Evolutionary conservation across 2,113 vertebrate species (phyloP).

Genomic region (Caracal caracal): DNA sequence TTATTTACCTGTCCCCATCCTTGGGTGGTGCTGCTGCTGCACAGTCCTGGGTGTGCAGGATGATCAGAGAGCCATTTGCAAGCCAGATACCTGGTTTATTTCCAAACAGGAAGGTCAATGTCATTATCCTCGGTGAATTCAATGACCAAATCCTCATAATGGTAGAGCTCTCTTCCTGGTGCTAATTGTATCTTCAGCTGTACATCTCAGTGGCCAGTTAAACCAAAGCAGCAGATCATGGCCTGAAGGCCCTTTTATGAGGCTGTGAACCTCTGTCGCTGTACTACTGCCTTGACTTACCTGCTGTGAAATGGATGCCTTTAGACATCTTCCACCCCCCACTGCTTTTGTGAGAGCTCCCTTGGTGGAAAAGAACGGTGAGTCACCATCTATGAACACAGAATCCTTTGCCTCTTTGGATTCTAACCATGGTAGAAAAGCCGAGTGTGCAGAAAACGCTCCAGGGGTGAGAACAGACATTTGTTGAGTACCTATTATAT

Average conservation of each 20-base stretch:
- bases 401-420: slow-evolving; percentile 8
- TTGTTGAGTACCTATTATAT: slow-evolving; percentile 65
- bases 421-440: slow-evolving; percentile 50
- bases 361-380: neutral
- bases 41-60: slow-evolving; percentile 67
- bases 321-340: neutral
- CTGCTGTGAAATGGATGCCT: neutral
- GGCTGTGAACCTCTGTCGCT: neutral
- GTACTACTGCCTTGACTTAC: neutral
- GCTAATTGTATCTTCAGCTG: slow-evolving; percentile 72
- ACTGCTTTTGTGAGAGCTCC: neutral
- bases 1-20: slow-evolving; percentile 69
- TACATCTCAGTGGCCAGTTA: slow-evolving; percentile 72
- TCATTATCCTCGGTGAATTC: slow-evolving; percentile 83
- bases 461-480: slow-evolving; percentile 56
- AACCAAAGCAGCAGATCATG: slow-evolving; percentile 57
- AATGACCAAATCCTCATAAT: slow-evolving; percentile 81
- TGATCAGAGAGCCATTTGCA: slow-evolving; percentile 77
- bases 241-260: neutral
- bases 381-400: neutral
- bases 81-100: slow-evolving; percentile 82
- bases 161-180: slow-evolving; percentile 70
- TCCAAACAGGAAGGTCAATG: slow-evolving; percentile 82
- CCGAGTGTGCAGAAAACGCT: slow-evolving; percentile 27
- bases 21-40: slow-evolving; percentile 27